Conservation (phyloP, 2,888 invertebrate species). For the Meghimatium bilineatum region DNA sequence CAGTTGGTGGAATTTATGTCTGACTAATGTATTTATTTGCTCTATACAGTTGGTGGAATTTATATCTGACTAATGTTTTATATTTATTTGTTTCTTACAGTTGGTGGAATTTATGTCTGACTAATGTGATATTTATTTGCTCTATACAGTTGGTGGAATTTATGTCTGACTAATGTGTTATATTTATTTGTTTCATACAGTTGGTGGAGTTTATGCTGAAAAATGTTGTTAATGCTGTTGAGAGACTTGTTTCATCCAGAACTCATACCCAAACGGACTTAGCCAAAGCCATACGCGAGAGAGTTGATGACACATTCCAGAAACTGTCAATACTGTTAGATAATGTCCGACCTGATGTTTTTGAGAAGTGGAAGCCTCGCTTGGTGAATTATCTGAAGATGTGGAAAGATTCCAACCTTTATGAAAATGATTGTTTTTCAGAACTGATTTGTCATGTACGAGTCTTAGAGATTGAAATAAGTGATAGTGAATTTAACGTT, state of each 20-base stretch:
- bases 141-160: background rate
- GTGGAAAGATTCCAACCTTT: background rate
- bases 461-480: background rate
- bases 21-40: no score
- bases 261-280: background rate
- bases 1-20: no score
- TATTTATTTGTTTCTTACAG: no score
- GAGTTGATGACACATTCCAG: background rate
- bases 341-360: background rate
- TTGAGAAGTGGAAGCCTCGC: slow-evolving; percentile 11
- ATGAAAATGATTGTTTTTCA: background rate
- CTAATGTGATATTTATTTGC: background rate
- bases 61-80: no score
- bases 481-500: background rate
- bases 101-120: no score
- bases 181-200: background rate
- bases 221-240: background rate
- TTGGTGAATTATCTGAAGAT: background rate
- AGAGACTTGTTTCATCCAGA: background rate
- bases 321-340: background rate
- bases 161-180: background rate
- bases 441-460: slow-evolving; percentile 1
- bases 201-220: slow-evolving; percentile 32
- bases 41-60: no score
- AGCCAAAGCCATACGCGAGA: background rate